Percentiles rank a stretch among this genome's conserved stretches.
phyloP scores from a whole-genome alignment of 2,888 invertebrate genomes.

The Lasioglossum morio region DNA sequence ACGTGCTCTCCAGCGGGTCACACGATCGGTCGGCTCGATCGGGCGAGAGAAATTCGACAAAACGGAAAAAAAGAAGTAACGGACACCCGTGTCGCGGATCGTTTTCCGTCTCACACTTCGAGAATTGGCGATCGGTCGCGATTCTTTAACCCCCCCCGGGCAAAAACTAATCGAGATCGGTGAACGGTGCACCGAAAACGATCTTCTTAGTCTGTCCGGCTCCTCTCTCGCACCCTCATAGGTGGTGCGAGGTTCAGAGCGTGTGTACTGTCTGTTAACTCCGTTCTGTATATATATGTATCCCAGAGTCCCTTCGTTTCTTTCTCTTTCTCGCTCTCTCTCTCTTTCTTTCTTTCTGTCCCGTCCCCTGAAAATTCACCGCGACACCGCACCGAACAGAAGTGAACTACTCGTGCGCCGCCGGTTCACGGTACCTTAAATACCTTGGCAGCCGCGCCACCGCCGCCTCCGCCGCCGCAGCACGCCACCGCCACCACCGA shows the following conservation, averaged over 20 bases:
- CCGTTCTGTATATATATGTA: slow-evolving; percentile 17
- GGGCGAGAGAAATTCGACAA: not conserved
- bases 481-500: slow-evolving; percentile 67
- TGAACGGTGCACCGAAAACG: slow-evolving; percentile 12
- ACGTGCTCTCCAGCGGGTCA: slow-evolving; percentile 52
- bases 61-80: no score
- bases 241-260: slow-evolving; percentile 42
- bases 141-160: not conserved
- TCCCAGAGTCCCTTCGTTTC: slow-evolving; percentile 14
- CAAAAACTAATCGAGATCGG: not conserved
- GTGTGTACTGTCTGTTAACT: slow-evolving; percentile 22
- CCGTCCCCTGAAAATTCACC: slow-evolving; percentile 73
- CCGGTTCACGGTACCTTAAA: slow-evolving; percentile 87
- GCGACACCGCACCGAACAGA: slow-evolving; percentile 85
- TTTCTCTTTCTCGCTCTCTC: no score
- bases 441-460: slow-evolving; percentile 85
- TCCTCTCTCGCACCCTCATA: slow-evolving; percentile 41
- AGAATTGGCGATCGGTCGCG: not conserved
- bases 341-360: slow-evolving; percentile 41
- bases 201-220: slow-evolving; percentile 32
- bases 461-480: slow-evolving; percentile 65
- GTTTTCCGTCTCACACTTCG: not conserved
- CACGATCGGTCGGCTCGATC: slow-evolving; percentile 41
- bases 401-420: slow-evolving; percentile 87
- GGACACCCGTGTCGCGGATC: not conserved